Base-by-base conservation (phyloP, 2,888 invertebrate species). In the Hemicrepidius hirtus region DNA sequence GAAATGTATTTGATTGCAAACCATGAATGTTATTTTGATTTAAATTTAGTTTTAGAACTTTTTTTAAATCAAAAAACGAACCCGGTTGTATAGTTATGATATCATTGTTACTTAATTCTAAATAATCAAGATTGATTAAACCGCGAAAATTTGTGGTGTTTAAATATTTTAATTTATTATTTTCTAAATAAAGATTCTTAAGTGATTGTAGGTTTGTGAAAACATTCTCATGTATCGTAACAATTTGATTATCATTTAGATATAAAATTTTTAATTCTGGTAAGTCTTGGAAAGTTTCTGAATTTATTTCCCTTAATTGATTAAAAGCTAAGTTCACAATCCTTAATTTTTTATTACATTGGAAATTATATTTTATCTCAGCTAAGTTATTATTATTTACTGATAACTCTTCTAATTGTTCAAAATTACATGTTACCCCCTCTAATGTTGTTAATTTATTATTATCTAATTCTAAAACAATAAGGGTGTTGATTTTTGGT, bases 41-140 rank as follows among this genome's bases (percentile, higher is more conserved):
- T 10, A 62, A 28, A 16, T n/a, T 4, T 24, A 62, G 5, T 1
- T 1, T 0, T 6, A 3, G 6, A 0, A 62, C n/a, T 7, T 44
- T 32, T 9, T 16, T 35, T 12, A 68, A 28, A 16, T 50, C 49
- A 1, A 6, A 6, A 24, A 67, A 67, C 0, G 67, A n/a, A n/a
- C n/a, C n/a, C n/a, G n/a, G n/a, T n/a, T n/a, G n/a, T n/a, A n/a
- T n/a, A n/a, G n/a, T n/a, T 12, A 37, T 37, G 10, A 68, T 37
- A 6, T 85, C 81, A 78, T 88, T 87, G 60, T 81, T 82, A 1
- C 86, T 85, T 59, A 87, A 78, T 74, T 85, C 79, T 16, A 87
- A 75, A 46, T 78, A 78, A 70, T 82, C 82, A 28, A 87, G 76
- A 50, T 82, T 81, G 13, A 78, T 81, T 69, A 87, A 65, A 3